Percentiles rank a stretch among this genome's conserved stretches.
These are phyloP conservation scores for Corapipo altera DNA, from an alignment of 2,113 vertebrate genomes.

Conservation along the genomic window DNA sequence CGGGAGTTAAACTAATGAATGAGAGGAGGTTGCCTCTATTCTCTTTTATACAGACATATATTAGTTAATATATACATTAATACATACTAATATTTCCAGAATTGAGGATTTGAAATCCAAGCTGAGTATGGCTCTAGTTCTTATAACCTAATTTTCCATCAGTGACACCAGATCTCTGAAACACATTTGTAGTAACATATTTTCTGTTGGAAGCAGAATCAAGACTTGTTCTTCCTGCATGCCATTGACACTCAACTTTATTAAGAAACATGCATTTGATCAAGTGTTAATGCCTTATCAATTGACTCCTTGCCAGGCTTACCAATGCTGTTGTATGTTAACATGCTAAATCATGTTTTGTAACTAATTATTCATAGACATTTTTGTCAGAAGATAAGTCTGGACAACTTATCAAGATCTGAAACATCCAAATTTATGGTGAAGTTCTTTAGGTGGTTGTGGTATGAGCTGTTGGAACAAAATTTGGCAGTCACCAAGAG, in stretches of 20 bases:
- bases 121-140: background rate
- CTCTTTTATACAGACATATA: background rate
- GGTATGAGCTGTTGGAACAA: background rate
- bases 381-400: background rate
- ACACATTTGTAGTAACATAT: background rate
- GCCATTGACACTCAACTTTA: background rate
- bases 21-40: background rate
- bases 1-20: background rate
- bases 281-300: background rate
- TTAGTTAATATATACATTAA: background rate
- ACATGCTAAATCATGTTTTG: background rate
- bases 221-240: background rate
- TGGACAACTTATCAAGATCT: background rate
- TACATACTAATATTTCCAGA: background rate
- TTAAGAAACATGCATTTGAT: background rate
- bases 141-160: background rate
- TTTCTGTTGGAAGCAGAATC: background rate
- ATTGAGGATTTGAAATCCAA: background rate
- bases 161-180: background rate
- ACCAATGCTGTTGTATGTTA: background rate
- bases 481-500: background rate
- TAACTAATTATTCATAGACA: background rate
- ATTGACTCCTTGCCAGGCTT: background rate
- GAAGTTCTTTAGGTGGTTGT: background rate
- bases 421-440: background rate